These are phyloP conservation scores for Hippolais icterina DNA, from an alignment of 2,113 vertebrate genomes.

Conservation along the genomic window DNA sequence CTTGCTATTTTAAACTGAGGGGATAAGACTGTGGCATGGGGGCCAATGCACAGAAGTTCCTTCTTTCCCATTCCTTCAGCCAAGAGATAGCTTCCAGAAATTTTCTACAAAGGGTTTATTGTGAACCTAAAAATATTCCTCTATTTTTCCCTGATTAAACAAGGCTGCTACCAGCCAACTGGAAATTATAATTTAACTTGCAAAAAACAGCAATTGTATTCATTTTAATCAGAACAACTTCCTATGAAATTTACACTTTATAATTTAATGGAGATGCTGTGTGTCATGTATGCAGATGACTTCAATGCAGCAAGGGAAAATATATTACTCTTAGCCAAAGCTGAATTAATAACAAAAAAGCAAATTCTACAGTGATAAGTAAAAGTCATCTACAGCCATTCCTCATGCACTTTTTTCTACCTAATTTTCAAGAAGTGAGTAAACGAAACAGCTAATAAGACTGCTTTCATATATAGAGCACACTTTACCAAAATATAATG, in stretches of 20 bases:
- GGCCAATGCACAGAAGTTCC: neutral
- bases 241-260: neutral
- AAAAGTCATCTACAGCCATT: neutral
- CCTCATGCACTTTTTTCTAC: neutral
- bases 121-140: neutral
- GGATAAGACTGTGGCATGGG: accelerated
- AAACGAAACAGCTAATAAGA: neutral
- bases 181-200: neutral
- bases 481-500: neutral
- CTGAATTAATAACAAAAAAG: neutral
- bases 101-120: neutral
- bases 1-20: neutral
- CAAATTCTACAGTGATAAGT: neutral
- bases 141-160: neutral
- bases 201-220: neutral
- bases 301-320: neutral
- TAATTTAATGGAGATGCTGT: neutral
- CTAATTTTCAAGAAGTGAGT: neutral
- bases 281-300: neutral
- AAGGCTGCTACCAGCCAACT: neutral
- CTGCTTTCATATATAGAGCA: neutral
- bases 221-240: neutral
- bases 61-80: neutral
- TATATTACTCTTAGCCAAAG: neutral
- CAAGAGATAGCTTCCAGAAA: neutral